phyloP scores from a whole-genome alignment of 2,113 vertebrate genomes.

The Bettongia penicillata region DNA sequence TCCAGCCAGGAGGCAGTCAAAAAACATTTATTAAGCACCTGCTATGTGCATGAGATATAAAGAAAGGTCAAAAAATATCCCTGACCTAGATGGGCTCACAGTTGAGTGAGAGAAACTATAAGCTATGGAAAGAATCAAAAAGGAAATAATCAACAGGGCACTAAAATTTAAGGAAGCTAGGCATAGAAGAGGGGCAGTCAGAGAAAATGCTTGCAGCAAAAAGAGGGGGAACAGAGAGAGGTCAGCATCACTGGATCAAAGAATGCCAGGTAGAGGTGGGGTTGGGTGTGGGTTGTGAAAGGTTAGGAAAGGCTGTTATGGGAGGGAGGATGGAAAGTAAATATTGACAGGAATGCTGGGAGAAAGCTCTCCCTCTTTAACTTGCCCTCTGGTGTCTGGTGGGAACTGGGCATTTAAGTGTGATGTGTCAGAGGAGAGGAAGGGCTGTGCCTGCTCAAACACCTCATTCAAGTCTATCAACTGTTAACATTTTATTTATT shows the following conservation, averaged over 20 bases:
- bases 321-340: background rate
- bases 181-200: background rate
- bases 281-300: background rate
- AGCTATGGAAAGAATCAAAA: background rate
- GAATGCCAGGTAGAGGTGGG: background rate
- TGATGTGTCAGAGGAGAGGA: background rate
- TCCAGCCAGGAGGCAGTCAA: background rate
- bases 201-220: background rate
- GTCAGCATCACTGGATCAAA: background rate
- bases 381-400: background rate
- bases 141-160: background rate
- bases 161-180: background rate
- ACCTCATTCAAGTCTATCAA: background rate
- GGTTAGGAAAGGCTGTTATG: background rate
- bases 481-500: background rate
- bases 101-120: background rate
- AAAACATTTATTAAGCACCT: no score
- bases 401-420: background rate
- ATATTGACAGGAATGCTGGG: background rate
- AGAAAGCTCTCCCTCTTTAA: background rate
- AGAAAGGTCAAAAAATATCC: background rate
- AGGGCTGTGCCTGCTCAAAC: background rate
- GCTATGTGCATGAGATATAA: background rate
- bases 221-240: background rate
- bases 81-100: background rate